Evolutionary conservation across 2,888 invertebrate species (phyloP).

Genomic region (Acrocera orbiculus): DNA sequence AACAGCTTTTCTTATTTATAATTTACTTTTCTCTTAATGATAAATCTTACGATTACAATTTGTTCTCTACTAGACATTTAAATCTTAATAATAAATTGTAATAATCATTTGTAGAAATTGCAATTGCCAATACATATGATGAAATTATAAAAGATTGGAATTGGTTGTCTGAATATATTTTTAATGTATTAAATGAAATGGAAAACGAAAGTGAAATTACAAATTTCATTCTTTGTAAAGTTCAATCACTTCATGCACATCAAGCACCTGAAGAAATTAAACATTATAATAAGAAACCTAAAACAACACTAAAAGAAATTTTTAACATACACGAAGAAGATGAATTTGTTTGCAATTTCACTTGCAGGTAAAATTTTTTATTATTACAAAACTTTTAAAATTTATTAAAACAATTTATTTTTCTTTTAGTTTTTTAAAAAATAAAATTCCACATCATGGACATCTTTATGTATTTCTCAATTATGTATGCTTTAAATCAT

Average conservation of each 20-base stretch:
- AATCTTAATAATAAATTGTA: no score
- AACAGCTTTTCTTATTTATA: no score
- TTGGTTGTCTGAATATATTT: slow-evolving; percentile 77
- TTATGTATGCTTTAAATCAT: slow-evolving; percentile 90
- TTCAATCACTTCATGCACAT: slow-evolving; percentile 81
- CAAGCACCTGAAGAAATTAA: slow-evolving; percentile 32
- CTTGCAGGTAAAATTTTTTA: slow-evolving; percentile 55
- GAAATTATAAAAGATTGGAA: slow-evolving; percentile 89
- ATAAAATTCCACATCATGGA: slow-evolving; percentile 85
- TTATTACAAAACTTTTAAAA: neutral
- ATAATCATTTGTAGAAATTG: slow-evolving; percentile 60
- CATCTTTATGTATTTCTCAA: slow-evolving; percentile 95
- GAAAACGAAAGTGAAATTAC: slow-evolving; percentile 87
- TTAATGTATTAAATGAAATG: slow-evolving; percentile 73
- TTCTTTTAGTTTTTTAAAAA: slow-evolving; percentile 71
- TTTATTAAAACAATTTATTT: neutral
- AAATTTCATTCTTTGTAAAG: slow-evolving; percentile 89
- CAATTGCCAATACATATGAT: slow-evolving; percentile 67
- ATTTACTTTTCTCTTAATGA: no score
- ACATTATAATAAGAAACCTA: no score
- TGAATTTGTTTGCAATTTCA: slow-evolving; percentile 87
- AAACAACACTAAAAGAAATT: no score
- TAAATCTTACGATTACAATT: no score
- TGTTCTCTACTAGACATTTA: no score
- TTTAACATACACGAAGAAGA: slow-evolving; percentile 88